Conservation (phyloP, 2,113 vertebrate genomes). For the Machaerirhynchus nigripectus region DNA sequence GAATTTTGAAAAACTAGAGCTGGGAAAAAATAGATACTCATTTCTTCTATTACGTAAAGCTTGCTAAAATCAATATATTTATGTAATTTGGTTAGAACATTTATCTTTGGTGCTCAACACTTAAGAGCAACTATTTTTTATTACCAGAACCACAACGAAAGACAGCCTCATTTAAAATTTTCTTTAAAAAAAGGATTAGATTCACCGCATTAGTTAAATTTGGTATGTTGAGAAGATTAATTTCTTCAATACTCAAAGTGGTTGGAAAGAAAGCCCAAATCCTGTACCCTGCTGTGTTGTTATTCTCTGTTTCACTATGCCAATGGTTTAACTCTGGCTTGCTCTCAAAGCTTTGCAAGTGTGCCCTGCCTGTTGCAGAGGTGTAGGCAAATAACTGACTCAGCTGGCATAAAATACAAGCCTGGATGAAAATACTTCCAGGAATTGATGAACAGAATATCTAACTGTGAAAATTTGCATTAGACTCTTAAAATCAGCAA, state of each 20-base stretch:
- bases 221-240: background rate
- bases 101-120: background rate
- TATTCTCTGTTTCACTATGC: background rate
- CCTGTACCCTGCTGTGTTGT: background rate
- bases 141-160: background rate
- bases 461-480: background rate
- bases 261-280: background rate
- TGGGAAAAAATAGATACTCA: accelerated
- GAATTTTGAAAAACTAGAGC: background rate
- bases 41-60: background rate
- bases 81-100: background rate
- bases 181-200: background rate
- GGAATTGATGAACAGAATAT: background rate
- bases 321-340: background rate
- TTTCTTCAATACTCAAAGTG: background rate
- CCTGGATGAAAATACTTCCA: background rate
- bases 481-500: background rate
- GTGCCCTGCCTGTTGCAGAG: background rate
- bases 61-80: background rate
- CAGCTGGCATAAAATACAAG: background rate
- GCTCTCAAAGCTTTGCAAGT: background rate
- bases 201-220: background rate
- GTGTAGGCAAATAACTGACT: background rate
- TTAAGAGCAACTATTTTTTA: background rate
- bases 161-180: background rate